Conservation (phyloP, 1,140 invertebrate genomes). For the Calosoma granatense region DNA sequence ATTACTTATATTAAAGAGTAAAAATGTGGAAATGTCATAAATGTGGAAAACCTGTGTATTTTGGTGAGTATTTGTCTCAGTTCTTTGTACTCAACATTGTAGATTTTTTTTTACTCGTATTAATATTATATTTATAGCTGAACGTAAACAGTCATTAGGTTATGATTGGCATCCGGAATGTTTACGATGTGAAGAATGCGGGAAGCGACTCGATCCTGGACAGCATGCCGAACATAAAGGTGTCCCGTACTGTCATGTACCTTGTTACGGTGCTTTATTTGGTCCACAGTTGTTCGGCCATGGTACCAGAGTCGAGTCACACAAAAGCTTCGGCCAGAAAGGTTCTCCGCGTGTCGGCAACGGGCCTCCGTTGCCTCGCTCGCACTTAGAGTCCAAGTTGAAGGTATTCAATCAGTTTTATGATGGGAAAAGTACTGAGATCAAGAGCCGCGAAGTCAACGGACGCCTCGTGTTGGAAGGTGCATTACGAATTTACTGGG, state of each 20-base stretch:
- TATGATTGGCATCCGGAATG: conserved; percentile 92
- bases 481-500: conserved; percentile 74
- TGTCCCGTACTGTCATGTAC: conserved; percentile 82
- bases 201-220: conserved; percentile 79
- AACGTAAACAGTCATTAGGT: conserved; percentile 81
- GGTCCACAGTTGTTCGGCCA: conserved; percentile 80
- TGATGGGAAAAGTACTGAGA: conserved; percentile 66
- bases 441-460: conserved; percentile 67
- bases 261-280: conserved; percentile 81
- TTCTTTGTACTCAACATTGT: conserved; percentile 1
- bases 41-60: conserved; percentile 78
- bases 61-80: conserved; percentile 47
- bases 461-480: conserved; percentile 69
- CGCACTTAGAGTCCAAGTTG: conserved; percentile 67
- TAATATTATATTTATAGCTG: conserved; percentile 50
- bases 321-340: conserved; percentile 71
- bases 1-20: neutral
- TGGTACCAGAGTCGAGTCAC: conserved; percentile 75
- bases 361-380: conserved; percentile 42
- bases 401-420: conserved; percentile 72
- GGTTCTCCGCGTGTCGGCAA: conserved; percentile 29
- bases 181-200: conserved; percentile 81
- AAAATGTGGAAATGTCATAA: conserved; percentile 80
- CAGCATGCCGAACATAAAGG: conserved; percentile 89
- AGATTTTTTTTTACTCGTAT: conserved; percentile 13